A percentile compares a stretch with the other conserved stretches of the same genome.
These are phyloP conservation scores for Leucopternis melanops DNA, from an alignment of 2,113 vertebrate genomes.

Conservation along the genomic window DNA sequence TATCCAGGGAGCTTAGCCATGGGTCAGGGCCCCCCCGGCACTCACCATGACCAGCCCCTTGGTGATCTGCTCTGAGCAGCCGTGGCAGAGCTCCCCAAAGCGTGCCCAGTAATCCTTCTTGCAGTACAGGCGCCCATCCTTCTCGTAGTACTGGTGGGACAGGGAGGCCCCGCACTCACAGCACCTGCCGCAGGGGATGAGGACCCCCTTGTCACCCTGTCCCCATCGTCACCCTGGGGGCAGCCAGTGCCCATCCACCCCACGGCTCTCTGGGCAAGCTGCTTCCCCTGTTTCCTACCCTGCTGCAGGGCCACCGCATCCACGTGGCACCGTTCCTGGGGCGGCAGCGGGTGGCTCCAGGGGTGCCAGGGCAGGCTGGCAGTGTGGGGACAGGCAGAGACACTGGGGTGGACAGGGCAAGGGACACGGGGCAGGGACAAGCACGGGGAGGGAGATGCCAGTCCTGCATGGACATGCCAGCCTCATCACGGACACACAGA, in stretches of 20 bases:
- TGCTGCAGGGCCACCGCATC: not conserved
- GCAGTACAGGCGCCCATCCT: slow-evolving; percentile 94
- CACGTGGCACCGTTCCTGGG: not conserved
- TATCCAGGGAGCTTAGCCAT: not conserved
- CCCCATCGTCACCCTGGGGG: not conserved
- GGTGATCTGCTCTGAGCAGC: slow-evolving; percentile 92
- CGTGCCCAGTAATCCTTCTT: slow-evolving; percentile 96
- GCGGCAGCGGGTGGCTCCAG: not conserved
- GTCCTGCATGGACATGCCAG: not conserved
- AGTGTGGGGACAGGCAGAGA: not conserved
- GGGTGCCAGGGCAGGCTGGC: not conserved
- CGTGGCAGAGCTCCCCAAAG: slow-evolving; percentile 92
- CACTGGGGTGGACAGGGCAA: not conserved
- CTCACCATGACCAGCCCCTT: slow-evolving; percentile 97
- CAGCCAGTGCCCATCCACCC: not conserved
- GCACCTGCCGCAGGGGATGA: slow-evolving; percentile 72
- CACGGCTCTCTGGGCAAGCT: not conserved
- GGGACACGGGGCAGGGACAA: not conserved
- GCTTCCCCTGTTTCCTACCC: not conserved
- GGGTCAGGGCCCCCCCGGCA: not conserved
- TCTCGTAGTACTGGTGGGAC: slow-evolving; percentile 98
- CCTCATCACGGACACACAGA: not conserved
- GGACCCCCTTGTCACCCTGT: not conserved
- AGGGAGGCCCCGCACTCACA: slow-evolving; percentile 88
- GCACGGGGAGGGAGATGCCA: not conserved